Conservation (phyloP, 2,797 vertebrate species). For the Hemitrygon akajei region DNA sequence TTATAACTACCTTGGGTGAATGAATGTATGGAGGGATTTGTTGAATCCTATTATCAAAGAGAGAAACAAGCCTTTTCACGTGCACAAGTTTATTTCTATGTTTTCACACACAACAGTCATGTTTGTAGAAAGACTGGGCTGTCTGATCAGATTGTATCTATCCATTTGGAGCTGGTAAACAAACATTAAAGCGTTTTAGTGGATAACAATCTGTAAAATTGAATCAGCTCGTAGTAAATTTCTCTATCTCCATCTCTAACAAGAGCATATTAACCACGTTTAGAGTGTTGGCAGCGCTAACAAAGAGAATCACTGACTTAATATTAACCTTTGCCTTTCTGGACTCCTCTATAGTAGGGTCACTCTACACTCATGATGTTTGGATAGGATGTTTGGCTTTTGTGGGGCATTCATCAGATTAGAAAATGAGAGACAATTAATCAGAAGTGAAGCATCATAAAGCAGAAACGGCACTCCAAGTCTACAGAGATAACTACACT, state of each 20-base stretch:
- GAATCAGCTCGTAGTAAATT: neutral
- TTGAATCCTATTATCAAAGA: neutral
- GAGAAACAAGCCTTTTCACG: no score
- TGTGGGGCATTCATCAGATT: neutral
- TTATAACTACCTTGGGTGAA: neutral
- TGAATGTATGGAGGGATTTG: neutral
- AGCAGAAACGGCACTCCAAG: neutral
- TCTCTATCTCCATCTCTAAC: neutral
- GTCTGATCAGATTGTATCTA: slow-evolving; percentile 15
- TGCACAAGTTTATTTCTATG: neutral
- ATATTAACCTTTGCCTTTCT: slow-evolving; percentile 11
- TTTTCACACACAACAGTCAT: neutral
- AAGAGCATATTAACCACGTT: neutral
- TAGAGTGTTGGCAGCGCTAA: neutral
- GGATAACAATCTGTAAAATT: slow-evolving; percentile 24
- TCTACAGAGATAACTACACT: slow-evolving; percentile 4
- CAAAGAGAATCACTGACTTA: slow-evolving; percentile 23
- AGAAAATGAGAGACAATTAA: slow-evolving; percentile 7
- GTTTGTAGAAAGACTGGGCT: neutral
- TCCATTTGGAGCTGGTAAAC: neutral
- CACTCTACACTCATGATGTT: neutral
- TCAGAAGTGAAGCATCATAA: neutral
- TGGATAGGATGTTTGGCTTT: slow-evolving; percentile 5
- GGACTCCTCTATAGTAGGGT: neutral
- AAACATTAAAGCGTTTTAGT: slow-evolving; percentile 27